These are phyloP conservation scores for Desmophyllum pertusum DNA, from an alignment of 92 coral and sea anemone genomes.

Conservation along the genomic window DNA sequence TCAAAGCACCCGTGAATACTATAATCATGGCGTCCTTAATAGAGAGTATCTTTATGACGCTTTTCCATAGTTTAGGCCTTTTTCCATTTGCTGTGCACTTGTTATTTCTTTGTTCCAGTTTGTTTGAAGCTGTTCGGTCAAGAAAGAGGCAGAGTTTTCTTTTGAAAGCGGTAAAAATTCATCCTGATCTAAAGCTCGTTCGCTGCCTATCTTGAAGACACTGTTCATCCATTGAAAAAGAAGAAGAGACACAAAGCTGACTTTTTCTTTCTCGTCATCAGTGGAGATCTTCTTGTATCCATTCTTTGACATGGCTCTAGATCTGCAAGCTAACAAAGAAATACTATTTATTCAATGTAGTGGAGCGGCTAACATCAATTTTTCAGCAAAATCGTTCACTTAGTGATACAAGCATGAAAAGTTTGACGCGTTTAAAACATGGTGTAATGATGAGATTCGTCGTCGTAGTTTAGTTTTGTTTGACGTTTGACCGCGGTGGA, in stretches of 20 bases:
- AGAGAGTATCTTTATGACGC: neutral
- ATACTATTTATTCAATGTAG: no score
- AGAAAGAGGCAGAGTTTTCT: neutral
- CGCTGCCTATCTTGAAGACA: neutral
- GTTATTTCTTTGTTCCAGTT: neutral
- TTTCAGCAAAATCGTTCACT: no score
- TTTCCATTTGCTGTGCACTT: neutral
- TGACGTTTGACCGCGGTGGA: no score
- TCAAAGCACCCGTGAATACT: neutral
- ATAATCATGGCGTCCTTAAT: neutral
- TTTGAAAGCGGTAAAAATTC: neutral
- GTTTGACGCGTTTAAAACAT: no score
- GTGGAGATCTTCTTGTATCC: neutral
- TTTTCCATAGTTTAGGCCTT: conserved; percentile 1
- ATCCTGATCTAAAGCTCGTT: neutral
- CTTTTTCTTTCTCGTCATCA: neutral
- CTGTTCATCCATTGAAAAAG: neutral
- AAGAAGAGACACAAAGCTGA: neutral
- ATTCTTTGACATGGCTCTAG: neutral
- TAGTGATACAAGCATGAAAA: no score
- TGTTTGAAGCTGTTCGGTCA: neutral
- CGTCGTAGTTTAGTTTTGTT: no score
- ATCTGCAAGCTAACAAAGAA: neutral
- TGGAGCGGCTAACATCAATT: no score
- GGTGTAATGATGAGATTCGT: no score